Percentiles rank a stretch among this genome's conserved stretches.
phyloP scores from a whole-genome alignment of 2,113 vertebrate genomes.

The Poecile atricapillus region DNA sequence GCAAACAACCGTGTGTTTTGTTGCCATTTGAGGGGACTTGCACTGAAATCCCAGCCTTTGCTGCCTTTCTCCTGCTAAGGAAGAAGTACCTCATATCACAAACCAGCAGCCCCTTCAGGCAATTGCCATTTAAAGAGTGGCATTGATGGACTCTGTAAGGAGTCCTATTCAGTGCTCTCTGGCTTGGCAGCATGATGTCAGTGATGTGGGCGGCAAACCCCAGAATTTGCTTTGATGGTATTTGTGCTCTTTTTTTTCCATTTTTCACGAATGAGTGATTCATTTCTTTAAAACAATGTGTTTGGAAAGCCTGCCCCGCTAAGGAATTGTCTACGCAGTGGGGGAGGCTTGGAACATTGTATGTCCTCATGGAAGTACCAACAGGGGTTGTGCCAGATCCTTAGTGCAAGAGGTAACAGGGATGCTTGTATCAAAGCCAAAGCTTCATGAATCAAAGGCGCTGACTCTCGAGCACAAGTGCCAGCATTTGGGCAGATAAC shows the following conservation, averaged over 20 bases:
- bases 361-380: constrained; percentile 58
- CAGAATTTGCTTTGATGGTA: constrained; percentile 65
- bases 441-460: constrained; percentile 20
- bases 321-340: constrained; percentile 56
- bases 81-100: constrained; percentile 64
- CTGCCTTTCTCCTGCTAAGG: constrained; percentile 33
- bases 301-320: constrained; percentile 44
- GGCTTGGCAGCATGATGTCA: constrained; percentile 66
- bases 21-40: not conserved
- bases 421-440: constrained; percentile 60
- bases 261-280: constrained; percentile 67
- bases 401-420: constrained; percentile 43
- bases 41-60: not conserved
- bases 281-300: constrained; percentile 65
- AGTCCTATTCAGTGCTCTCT: constrained; percentile 55
- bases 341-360: constrained; percentile 54
- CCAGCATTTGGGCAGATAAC: constrained; percentile 15
- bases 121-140: constrained; percentile 66
- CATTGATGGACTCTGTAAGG: constrained; percentile 63
- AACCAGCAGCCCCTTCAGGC: constrained; percentile 59
- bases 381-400: constrained; percentile 56
- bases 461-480: constrained; percentile 30
- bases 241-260: constrained; percentile 63
- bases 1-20: not conserved
- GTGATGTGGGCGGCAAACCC: constrained; percentile 59